These are phyloP conservation scores for Anisognathus igniventris DNA, from an alignment of 2,797 vertebrate species.

Conservation along the genomic window DNA sequence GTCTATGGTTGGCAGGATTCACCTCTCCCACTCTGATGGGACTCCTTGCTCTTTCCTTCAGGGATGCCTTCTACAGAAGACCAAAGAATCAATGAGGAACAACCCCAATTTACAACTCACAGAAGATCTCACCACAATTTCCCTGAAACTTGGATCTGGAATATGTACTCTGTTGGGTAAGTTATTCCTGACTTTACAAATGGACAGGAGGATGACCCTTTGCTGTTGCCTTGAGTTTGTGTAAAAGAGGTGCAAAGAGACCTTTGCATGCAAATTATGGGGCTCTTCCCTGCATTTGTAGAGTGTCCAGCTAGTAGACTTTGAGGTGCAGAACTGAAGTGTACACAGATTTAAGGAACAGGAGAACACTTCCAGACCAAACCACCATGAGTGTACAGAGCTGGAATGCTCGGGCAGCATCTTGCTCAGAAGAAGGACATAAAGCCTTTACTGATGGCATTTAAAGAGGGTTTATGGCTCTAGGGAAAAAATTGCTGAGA, in stretches of 20 bases:
- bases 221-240: not conserved
- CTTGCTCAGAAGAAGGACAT: not conserved
- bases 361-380: not conserved
- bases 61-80: not conserved
- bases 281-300: not conserved
- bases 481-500: not conserved
- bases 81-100: not conserved
- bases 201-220: not conserved
- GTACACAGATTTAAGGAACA: not conserved
- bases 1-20: not conserved
- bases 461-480: not conserved
- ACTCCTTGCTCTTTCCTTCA: not conserved
- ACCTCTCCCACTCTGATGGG: not conserved
- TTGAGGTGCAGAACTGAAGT: not conserved
- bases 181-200: not conserved
- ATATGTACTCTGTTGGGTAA: slow-evolving; percentile 78
- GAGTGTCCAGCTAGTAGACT: not conserved
- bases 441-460: not conserved
- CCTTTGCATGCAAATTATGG: not conserved
- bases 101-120: not conserved
- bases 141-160: slow-evolving; percentile 87
- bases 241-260: not conserved
- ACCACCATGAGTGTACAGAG: not conserved
- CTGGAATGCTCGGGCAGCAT: not conserved
- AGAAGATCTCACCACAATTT: slow-evolving; percentile 71